These are phyloP conservation scores for Gymnothorax reevesii DNA, from an alignment of 2,797 vertebrate genomes.

Conservation along the genomic window DNA sequence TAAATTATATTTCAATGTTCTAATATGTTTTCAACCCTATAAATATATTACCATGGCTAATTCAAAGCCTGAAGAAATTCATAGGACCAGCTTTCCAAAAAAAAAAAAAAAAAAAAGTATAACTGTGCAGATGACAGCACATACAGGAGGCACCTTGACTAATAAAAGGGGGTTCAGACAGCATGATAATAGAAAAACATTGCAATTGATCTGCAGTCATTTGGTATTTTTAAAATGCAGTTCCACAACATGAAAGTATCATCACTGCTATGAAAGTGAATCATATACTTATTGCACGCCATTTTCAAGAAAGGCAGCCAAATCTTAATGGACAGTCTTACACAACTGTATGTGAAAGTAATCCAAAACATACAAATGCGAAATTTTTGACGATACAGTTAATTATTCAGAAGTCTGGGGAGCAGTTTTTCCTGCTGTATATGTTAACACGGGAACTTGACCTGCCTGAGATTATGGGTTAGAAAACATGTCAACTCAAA, in stretches of 20 bases:
- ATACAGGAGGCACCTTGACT: neutral
- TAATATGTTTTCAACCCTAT: constrained; percentile 5
- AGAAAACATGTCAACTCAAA: neutral
- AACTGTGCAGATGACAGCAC: neutral
- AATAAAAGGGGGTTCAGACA: neutral
- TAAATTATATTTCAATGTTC: constrained; percentile 24
- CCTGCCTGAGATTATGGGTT: constrained; percentile 27
- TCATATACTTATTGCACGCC: neutral
- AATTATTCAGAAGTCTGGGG: constrained; percentile 32
- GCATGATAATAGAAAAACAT: neutral
- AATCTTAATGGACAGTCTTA: neutral
- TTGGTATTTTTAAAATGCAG: neutral
- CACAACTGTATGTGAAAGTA: constrained; percentile 68
- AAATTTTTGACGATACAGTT: constrained; percentile 7
- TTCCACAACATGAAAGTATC: neutral
- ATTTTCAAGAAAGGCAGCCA: neutral
- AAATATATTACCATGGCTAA: neutral
- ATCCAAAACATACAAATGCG: constrained; percentile 46
- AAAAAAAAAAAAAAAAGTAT: neutral
- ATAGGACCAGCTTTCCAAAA: too few species aligned
- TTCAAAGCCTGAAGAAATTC: neutral
- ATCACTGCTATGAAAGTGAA: neutral
- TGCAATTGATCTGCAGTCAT: neutral
- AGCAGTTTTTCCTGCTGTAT: neutral
- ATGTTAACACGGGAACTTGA: neutral